Conservation (phyloP, 2,797 vertebrate species). For the Sciurus carolinensis region DNA sequence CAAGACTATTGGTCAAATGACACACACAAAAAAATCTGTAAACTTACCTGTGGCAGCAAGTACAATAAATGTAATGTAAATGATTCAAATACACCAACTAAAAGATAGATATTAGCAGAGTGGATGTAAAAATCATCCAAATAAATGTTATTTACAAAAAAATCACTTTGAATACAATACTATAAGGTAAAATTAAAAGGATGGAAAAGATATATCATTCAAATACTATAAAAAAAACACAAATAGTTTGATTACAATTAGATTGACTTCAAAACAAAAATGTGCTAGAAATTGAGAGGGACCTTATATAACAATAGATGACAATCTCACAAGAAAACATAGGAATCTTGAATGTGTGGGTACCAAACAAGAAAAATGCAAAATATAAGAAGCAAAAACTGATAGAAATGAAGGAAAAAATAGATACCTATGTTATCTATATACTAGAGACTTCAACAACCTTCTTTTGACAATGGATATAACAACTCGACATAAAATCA, state of each 20-base stretch:
- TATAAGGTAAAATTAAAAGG: background rate
- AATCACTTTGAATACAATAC: background rate
- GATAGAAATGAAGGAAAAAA: background rate
- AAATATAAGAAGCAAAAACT: background rate
- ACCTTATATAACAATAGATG: background rate
- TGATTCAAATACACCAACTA: background rate
- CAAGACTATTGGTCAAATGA: background rate
- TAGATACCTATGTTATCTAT: background rate
- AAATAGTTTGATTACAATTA: background rate
- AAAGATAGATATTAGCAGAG: background rate
- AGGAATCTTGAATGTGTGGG: background rate
- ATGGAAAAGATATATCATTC: background rate
- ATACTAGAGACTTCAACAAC: background rate
- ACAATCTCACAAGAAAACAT: background rate
- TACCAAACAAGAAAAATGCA: background rate
- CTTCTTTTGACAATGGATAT: background rate
- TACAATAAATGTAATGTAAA: constrained; percentile 32
- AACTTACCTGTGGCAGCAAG: background rate
- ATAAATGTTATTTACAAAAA: background rate
- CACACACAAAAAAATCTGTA: background rate
- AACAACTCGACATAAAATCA: background rate
- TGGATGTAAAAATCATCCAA: background rate
- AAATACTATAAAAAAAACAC: background rate
- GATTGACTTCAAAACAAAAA: background rate
- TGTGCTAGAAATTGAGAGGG: background rate